These are phyloP conservation scores for Sericinus montela DNA, from an alignment of 2,888 invertebrate species.

Conservation along the genomic window DNA sequence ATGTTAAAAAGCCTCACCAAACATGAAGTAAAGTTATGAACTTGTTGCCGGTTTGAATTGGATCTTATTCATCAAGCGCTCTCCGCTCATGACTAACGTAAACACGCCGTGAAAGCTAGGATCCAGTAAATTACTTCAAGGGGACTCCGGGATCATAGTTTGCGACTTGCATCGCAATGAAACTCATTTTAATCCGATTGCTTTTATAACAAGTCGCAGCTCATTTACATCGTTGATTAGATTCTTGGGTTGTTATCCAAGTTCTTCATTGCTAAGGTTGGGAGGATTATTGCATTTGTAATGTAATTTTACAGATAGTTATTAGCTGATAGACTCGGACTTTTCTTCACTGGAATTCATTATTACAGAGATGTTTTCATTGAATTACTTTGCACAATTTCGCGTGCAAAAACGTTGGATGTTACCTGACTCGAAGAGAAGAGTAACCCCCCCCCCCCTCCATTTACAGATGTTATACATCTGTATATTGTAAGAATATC, in stretches of 20 bases:
- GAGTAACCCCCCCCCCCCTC: too few relatives aligned
- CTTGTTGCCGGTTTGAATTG: slow-evolving; percentile 8
- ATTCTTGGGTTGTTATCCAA: slow-evolving; percentile 12
- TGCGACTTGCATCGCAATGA: slow-evolving; percentile 40
- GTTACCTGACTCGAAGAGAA: too few relatives aligned
- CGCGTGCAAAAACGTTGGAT: too few relatives aligned
- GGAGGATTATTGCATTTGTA: not conserved
- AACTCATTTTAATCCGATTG: slow-evolving; percentile 54
- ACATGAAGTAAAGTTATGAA: not conserved
- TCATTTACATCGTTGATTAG: slow-evolving; percentile 26
- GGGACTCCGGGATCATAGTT: slow-evolving; percentile 28
- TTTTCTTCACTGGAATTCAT: too few relatives aligned
- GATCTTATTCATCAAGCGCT: not conserved
- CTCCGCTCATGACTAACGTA: not conserved
- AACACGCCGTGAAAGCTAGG: slow-evolving; percentile 22
- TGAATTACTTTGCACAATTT: too few relatives aligned
- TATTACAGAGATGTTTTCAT: too few relatives aligned
- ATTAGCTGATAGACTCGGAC: too few relatives aligned
- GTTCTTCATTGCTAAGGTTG: slow-evolving; percentile 6
- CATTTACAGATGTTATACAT: too few relatives aligned
- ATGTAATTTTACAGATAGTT: not conserved
- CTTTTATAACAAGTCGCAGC: slow-evolving; percentile 33
- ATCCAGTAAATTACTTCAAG: slow-evolving; percentile 35
- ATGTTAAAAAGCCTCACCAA: not conserved
- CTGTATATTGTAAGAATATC: too few relatives aligned